Evolutionary conservation across 2,888 invertebrate species (phyloP).

Genomic region (Mechanitis mazaeus): DNA sequence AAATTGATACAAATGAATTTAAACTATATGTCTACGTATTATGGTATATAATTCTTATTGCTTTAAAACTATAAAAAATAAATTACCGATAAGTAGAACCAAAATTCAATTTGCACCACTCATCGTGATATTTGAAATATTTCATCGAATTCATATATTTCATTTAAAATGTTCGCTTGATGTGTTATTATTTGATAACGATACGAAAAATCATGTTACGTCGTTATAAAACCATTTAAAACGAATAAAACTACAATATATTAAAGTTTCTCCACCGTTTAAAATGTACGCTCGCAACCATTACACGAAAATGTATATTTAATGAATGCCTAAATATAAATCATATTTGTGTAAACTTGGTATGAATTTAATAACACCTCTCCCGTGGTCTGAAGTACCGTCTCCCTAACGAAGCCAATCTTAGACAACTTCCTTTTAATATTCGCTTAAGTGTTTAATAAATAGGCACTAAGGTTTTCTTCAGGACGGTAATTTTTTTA

Average conservation of each 20-base stretch:
- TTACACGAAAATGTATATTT: no score
- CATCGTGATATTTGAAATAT: conserved; percentile 50
- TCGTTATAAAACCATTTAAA: not conserved
- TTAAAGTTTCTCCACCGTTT: no score
- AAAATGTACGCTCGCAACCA: no score
- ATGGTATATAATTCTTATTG: conserved; percentile 9
- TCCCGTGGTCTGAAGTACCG: conserved; percentile 23
- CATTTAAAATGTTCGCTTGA: no score
- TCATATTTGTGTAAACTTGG: conserved; percentile 12
- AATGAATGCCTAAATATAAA: conserved; percentile 1
- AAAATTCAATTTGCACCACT: conserved; percentile 30
- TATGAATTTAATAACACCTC: conserved; percentile 27
- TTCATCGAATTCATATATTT: conserved; percentile 33
- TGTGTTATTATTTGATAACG: not conserved
- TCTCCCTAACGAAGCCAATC: conserved; percentile 28
- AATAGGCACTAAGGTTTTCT: conserved; percentile 8
- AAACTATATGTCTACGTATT: not conserved
- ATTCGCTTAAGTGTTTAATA: conserved; percentile 21
- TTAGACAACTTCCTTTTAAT: conserved; percentile 21
- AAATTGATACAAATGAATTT: not conserved
- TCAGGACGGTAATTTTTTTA: no score
- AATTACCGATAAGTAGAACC: conserved; percentile 32
- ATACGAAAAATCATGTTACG: conserved; percentile 1
- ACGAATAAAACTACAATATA: not conserved
- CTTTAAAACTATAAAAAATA: conserved; percentile 20